Conservation (phyloP, 2,888 invertebrate species). For the Rhingia rostrata region DNA sequence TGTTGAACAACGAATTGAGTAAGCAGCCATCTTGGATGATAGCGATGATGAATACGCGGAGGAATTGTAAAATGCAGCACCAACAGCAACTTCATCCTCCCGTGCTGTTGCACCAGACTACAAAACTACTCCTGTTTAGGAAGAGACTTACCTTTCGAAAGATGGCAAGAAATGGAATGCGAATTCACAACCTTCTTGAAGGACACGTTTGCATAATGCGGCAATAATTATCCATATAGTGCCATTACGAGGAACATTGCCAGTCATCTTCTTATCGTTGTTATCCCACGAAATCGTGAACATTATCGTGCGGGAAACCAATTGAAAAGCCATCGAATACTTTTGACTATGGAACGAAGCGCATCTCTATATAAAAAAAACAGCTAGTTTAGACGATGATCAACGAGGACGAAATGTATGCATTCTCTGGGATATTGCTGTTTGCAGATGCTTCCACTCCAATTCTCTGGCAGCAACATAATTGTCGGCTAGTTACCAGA, state of each 20-base stretch:
- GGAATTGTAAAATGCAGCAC: not conserved
- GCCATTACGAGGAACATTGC: no score
- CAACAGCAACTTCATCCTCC: not conserved
- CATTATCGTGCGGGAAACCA: conserved; percentile 13
- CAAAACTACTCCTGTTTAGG: not conserved
- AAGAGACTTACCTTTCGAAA: conserved; percentile 17
- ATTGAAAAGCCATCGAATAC: not conserved
- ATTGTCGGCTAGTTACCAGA: no score
- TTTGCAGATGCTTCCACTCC: no score
- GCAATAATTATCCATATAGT: no score
- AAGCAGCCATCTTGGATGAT: not conserved
- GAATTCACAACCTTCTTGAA: no score
- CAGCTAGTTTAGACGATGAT: not conserved
- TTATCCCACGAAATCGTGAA: conserved; percentile 20
- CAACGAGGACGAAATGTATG: conserved; percentile 6
- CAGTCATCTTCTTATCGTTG: not conserved
- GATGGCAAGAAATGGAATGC: conserved; percentile 2
- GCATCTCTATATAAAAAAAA: not conserved
- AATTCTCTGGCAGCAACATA: no score
- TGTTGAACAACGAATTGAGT: not conserved
- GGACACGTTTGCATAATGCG: no score
- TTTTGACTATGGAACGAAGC: not conserved
- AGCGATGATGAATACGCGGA: not conserved
- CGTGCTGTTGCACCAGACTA: not conserved
- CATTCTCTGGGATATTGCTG: not conserved